Percentiles rank a stretch among this genome's conserved stretches.
These are phyloP conservation scores for Platysternon megacephalum DNA, from an alignment of 2,113 vertebrate genomes.

Conservation along the genomic window DNA sequence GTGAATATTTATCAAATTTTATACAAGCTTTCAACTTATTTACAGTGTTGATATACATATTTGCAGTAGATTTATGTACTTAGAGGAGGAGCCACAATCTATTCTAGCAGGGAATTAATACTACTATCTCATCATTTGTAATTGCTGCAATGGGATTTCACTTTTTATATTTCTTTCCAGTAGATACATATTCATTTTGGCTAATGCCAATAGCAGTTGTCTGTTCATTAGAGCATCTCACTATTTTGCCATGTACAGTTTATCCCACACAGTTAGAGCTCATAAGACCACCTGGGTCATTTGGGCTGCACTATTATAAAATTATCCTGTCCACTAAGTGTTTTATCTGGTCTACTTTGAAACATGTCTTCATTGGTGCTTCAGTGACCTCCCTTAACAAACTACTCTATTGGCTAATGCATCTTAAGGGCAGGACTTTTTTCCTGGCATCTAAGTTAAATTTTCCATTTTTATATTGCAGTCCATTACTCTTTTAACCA, in stretches of 20 bases:
- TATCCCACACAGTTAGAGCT: not conserved
- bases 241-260: not conserved
- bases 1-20: not conserved
- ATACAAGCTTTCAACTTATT: not conserved
- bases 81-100: not conserved
- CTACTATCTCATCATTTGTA: not conserved
- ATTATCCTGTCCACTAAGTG: slow-evolving; percentile 19
- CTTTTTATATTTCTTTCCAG: not conserved
- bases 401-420: slow-evolving; percentile 9
- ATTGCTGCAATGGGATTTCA: not conserved
- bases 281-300: not conserved
- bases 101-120: not conserved
- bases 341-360: slow-evolving; percentile 27
- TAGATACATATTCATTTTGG: not conserved
- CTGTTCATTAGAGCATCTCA: not conserved
- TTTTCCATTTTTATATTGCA: not conserved
- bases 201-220: not conserved
- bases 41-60: not conserved
- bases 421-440: not conserved
- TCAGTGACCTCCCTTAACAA: slow-evolving; percentile 17
- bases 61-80: not conserved
- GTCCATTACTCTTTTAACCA: not conserved
- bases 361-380: slow-evolving; percentile 12
- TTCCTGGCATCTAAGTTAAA: not conserved
- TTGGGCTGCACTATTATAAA: not conserved